Evolutionary conservation across 2,797 vertebrate species (phyloP), one percentile per base, ranked within the genome.

Genomic region (Novumbra hubbsi): DNA sequence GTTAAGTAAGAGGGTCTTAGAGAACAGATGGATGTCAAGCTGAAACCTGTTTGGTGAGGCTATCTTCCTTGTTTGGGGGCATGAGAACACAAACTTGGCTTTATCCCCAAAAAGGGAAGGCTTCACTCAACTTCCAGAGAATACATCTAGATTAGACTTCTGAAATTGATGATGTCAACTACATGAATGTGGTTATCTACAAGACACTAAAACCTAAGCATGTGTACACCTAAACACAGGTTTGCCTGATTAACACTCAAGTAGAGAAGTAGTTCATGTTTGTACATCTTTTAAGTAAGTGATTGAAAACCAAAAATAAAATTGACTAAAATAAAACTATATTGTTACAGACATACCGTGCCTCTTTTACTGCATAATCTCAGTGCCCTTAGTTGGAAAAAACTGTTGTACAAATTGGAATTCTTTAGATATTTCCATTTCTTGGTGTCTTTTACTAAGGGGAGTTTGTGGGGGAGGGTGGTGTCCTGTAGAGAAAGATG

Each of bases 101-200:
- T 67, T 16, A 19, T 67, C 73, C 70, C 74, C 70, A 68, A 79
- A 87, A 85, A 76, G 0, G 0, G 12, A 73, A 65, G n/a, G 32
- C 28, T 11, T 79, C 79, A 85, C 68, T 88, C 80, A 81, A 80
- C 27, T 4, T 4, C 17, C 2, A 62, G 24, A 62, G 70, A 5
- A 67, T 30, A 32, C 27, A 71, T 64, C n/a, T 15, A 28, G 16
- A 27, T 48, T 38, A 24, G 49, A 48, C 38, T 41, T 48, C 21
- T 11, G 66, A 48, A 14, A 45, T 48, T 15, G 6, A 30, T 17
- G 63, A 30, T 15, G 6, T 27, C 28, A 6, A 16, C n/a, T 32
- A 4, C 19, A 16, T 57, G 38, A 19, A 32, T 12, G 52, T 27
- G 30, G 24, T 1, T 67, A 60, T 45, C 52, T 73, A 70, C 72